phyloP scores from a whole-genome alignment of 2,113 vertebrate species.

The Mobula hypostoma region DNA sequence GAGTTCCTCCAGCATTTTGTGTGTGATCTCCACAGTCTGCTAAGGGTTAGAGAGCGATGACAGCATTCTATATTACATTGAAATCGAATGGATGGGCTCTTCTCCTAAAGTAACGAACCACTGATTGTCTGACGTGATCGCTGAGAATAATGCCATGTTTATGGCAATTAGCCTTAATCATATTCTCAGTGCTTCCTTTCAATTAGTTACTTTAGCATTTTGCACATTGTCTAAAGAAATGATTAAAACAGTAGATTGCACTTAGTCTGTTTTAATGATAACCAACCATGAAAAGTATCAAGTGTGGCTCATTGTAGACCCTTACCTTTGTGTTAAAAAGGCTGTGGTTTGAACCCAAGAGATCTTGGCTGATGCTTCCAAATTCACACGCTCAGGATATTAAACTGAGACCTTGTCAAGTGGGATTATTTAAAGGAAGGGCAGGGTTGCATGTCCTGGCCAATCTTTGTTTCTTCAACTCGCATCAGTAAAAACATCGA shows the following conservation, averaged over 20 bases:
- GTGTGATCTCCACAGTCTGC: no score
- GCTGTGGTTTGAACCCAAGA: not conserved
- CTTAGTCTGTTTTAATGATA: not conserved
- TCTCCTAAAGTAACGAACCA: not conserved
- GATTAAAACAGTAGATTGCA: not conserved
- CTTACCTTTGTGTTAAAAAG: not conserved
- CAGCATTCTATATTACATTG: not conserved
- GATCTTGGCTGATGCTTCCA: not conserved
- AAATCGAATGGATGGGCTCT: not conserved
- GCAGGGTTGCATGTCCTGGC: no score
- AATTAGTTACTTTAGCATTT: not conserved
- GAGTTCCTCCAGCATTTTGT: no score
- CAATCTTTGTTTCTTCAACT: no score
- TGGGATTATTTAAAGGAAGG: not conserved
- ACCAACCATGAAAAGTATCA: not conserved
- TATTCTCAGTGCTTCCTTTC: not conserved
- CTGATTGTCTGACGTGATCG: not conserved
- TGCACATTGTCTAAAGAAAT: not conserved
- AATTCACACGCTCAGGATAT: not conserved
- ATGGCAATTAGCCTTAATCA: not conserved
- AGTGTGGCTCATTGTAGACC: not conserved
- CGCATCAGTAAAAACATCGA: no score
- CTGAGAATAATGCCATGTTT: not conserved
- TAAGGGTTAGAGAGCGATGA: not conserved
- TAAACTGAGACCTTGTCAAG: not conserved